Evolutionary conservation across 2,797 vertebrate genomes (phyloP).

Genomic region (Sebastes nivosus): DNA sequence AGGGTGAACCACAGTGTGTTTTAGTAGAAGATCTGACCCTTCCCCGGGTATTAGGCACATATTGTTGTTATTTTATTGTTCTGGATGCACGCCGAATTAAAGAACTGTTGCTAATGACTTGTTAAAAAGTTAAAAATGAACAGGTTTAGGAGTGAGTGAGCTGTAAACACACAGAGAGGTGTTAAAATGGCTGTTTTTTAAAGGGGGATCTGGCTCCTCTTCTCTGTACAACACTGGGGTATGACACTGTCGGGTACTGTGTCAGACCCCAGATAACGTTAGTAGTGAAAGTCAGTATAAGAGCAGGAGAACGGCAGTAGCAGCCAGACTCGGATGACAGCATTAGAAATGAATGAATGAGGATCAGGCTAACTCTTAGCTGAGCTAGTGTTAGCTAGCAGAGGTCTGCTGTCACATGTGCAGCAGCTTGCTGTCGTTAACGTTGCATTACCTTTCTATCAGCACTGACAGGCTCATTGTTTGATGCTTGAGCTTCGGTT

Average conservation of each 20-base stretch:
- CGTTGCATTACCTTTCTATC: constrained; percentile 65
- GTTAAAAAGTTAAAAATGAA: background rate
- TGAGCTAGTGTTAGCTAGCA: constrained; percentile 13
- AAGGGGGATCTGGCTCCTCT: background rate
- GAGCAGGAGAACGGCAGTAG: background rate
- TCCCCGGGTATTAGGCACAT: background rate
- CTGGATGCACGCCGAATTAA: background rate
- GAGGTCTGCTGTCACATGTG: background rate
- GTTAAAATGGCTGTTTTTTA: background rate
- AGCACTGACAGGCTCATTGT: constrained; percentile 27
- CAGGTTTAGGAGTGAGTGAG: accelerated
- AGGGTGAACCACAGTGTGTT: background rate
- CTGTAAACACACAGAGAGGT: background rate
- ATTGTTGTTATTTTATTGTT: background rate
- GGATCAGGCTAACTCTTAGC: background rate
- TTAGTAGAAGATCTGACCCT: background rate
- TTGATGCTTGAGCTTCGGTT: constrained; percentile 58
- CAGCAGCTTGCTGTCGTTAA: background rate
- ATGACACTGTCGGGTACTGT: background rate
- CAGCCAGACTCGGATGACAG: no score
- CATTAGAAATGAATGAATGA: background rate
- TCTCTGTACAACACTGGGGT: background rate
- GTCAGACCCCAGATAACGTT: background rate
- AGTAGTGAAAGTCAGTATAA: background rate
- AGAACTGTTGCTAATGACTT: background rate